Evolutionary conservation across 2,113 vertebrate species (phyloP).

Genomic region (Microcebus griseorufus): DNA sequence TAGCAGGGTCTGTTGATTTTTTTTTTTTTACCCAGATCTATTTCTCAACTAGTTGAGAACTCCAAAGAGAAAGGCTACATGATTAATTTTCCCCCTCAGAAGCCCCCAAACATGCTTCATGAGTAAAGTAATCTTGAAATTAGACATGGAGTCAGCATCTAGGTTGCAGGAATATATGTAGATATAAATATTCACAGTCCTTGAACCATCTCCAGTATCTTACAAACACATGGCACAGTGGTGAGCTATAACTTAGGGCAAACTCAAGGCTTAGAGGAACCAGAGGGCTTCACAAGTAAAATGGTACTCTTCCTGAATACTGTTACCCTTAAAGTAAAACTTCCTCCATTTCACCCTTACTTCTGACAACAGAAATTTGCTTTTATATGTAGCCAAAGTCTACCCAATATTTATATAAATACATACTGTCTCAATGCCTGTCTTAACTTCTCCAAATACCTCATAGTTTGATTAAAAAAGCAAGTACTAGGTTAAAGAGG

Average conservation of each 20-base stretch:
- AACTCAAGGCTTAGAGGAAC: not conserved
- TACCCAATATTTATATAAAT: slow-evolving; percentile 39
- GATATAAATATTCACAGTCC: not conserved
- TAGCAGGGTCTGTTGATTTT: not conserved
- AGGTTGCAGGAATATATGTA: not conserved
- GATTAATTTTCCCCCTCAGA: not conserved
- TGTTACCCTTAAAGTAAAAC: not conserved
- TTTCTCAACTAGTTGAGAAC: not conserved
- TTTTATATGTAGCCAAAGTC: not conserved
- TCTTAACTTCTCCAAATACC: slow-evolving; percentile 4
- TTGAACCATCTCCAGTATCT: not conserved
- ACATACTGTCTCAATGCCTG: not conserved
- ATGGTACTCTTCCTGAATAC: not conserved
- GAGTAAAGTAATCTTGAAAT: slow-evolving; percentile 19
- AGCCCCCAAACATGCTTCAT: not conserved
- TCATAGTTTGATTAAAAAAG: not conserved
- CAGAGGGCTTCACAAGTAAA: not conserved
- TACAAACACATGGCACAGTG: not conserved
- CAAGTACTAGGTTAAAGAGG: not conserved
- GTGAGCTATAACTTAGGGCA: not conserved
- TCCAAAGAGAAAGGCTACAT: not conserved
- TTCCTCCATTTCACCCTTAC: not conserved
- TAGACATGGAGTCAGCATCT: not conserved
- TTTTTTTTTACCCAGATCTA: not conserved
- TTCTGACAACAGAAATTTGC: slow-evolving; percentile 16